Evolutionary conservation across 2,797 vertebrate genomes (phyloP).

Genomic region (Melanotaenia nigrans): DNA sequence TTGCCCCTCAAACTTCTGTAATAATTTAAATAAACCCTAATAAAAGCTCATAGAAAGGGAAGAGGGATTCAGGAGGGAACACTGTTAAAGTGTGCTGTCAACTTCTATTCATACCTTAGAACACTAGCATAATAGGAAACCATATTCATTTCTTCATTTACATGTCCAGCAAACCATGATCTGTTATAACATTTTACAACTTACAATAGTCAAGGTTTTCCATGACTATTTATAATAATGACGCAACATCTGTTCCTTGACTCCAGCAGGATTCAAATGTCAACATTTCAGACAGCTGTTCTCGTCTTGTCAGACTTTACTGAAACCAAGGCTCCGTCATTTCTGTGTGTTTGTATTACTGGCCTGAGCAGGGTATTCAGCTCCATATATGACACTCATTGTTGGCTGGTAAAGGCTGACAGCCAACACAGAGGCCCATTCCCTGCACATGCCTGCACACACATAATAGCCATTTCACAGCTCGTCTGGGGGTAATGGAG

Average conservation of each 20-base stretch:
- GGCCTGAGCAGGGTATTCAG: conserved; percentile 53
- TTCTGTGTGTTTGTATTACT: conserved; percentile 55
- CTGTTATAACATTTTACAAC: neutral
- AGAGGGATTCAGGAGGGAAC: neutral
- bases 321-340: conserved; percentile 30
- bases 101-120: neutral
- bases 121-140: neutral
- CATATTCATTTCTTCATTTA: neutral
- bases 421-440: conserved; percentile 60
- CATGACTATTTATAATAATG: neutral
- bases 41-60: neutral
- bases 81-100: neutral
- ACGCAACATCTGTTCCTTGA: neutral
- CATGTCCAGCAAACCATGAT: neutral
- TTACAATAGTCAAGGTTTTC: neutral
- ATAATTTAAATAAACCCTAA: neutral
- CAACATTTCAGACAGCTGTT: neutral
- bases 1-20: neutral
- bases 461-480: conserved; percentile 83
- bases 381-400: conserved; percentile 54
- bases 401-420: conserved; percentile 65
- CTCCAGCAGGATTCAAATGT: neutral
- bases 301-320: conserved; percentile 11
- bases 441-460: conserved; percentile 75
- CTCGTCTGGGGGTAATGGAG: conserved; percentile 81